Base-by-base conservation (phyloP, 2,797 vertebrate species). In the Anguilla marmorata region DNA sequence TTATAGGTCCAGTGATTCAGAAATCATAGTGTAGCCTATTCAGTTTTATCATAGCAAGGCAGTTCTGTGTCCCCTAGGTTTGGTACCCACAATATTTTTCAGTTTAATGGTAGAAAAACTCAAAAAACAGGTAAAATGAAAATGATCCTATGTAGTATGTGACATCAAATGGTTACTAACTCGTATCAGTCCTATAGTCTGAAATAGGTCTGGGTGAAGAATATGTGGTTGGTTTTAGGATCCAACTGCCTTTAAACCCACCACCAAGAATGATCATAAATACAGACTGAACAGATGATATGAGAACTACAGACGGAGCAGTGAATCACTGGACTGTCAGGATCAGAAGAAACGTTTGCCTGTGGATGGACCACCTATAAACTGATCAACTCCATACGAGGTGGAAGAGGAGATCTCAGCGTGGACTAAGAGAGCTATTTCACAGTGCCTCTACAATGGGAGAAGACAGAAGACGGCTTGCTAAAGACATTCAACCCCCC, bases 241-340 rank as follows among this genome's bases (percentile, higher is more conserved):
- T 54, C 74, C 33, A 30, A 58, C 1, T 27, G 21, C 3, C 27
- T 27, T 50, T 50, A 84, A 30, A 84, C 83, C 83, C n/a, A 9
- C 9, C 27, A 56, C n/a, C 11, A 27, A 14, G 52, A 56, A 16
- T 56, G 11, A 84, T 52, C 3, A 5, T n/a, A 1, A 56, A 16
- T 52, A 50, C 24, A n/a, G 9, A 27, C 30, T 4, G 9, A 27
- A 84, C 56, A 52, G 16, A 84, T 12, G 52, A 6, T 52, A 52
- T 52, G 83, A 56, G 83, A 14, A 33, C 45, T 30, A 9, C 50
- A 54, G 50, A 16, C n/a, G 83, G 83, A 56, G 83, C 19, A 1
- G 48, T 33, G 52, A 84, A 84, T 84, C 82, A 54, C 27, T 45
- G 82, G 9, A 21, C 50, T 56, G 9, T 84, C 83, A 84, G 83